These are phyloP conservation scores for Prunella himalayana DNA, from an alignment of 2,113 vertebrate genomes.

Conservation along the genomic window DNA sequence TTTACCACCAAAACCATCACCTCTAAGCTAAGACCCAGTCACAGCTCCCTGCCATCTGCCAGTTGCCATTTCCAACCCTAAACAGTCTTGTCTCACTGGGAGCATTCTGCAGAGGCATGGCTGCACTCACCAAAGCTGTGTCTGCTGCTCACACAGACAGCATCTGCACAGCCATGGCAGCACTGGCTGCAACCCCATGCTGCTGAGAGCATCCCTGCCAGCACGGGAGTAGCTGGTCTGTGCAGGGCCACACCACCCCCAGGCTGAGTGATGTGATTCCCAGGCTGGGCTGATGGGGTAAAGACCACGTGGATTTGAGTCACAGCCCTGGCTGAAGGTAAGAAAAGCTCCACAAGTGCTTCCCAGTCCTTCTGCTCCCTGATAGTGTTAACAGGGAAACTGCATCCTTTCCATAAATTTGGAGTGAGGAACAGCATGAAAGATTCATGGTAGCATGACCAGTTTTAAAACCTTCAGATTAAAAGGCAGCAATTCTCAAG, in stretches of 20 bases:
- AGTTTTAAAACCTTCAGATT: not conserved
- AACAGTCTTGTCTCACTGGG: not conserved
- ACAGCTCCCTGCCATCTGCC: not conserved
- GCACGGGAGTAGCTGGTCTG: not conserved
- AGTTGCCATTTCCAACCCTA: not conserved
- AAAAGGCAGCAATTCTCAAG: not conserved
- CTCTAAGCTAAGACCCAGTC: not conserved
- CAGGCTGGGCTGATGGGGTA: not conserved
- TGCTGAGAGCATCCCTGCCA: not conserved
- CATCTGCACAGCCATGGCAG: not conserved
- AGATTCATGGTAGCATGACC: not conserved
- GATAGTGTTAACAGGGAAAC: not conserved
- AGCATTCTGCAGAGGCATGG: not conserved
- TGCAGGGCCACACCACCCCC: not conserved
- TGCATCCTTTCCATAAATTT: not conserved
- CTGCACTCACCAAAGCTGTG: not conserved
- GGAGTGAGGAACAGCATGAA: not conserved
- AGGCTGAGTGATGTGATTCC: accelerated
- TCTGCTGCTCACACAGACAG: not conserved
- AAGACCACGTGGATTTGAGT: not conserved
- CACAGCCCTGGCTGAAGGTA: not conserved
- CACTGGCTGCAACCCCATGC: not conserved
- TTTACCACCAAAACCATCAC: not conserved
- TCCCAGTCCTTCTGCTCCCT: not conserved
- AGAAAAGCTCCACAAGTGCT: not conserved